Evolutionary conservation across 2,888 invertebrate genomes (phyloP), one percentile per base, ranked within the genome.

Genomic region (Cheilosia vernalis): DNA sequence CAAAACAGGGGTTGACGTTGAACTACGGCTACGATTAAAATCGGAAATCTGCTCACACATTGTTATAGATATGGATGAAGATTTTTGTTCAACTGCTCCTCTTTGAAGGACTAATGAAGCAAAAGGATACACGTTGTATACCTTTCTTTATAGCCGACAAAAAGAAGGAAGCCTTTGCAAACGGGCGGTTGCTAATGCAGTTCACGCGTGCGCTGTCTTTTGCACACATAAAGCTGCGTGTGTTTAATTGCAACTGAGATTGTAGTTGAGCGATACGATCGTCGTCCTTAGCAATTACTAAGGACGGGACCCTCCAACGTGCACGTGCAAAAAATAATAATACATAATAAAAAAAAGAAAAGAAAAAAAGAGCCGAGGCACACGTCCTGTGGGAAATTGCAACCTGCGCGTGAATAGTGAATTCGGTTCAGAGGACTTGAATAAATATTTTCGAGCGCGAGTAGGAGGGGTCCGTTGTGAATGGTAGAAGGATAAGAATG

Each of bases 181-280:
- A 10, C 19, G n/a, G 21, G 5, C 37, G 51, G 64, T 64, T 56
- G 58, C 58, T 58, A 66, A 49, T 53, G 44, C 51, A 53, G 33
- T 60, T 53, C 19, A 77, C 67, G 77, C 77, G 60, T 69, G 77
- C 77, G 77, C 58, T 74, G 56, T 64, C 47, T 56, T 67, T 76
- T 76, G 49, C 47, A 60, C 19, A 40, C 17, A 49, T 30, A 47
- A 40, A 33, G 30, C 24, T 66, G 49, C 56, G 47, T 56, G 27
- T 33, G 56, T 64, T 51, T 56, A 27, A 76, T 42, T 49, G 56
- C 19, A 42, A 74, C 40, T 42, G 47, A 37, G 63, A 61, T 61
- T 63, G 30, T 44, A 58, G 63, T 63, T 17, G 17, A 24, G 30
- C 76, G 49, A 51, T 60, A 66, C 40, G 66, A 76, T 66, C 74